phyloP scores from a whole-genome alignment of 2,888 invertebrate genomes.

The Polydrusus cervinus region DNA sequence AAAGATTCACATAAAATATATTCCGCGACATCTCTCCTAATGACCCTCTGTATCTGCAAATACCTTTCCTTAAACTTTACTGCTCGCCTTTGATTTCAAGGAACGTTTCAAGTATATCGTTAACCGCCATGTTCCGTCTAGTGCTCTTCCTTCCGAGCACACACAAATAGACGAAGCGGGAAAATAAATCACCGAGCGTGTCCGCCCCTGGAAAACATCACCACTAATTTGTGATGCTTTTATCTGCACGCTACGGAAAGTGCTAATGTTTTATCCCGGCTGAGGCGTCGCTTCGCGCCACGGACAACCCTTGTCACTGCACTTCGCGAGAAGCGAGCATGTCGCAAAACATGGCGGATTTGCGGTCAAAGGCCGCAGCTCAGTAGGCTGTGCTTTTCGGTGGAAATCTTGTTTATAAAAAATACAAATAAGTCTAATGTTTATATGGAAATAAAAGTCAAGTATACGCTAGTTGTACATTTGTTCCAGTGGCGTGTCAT shows the following conservation, averaged over 20 bases:
- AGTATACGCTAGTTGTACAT: too few species aligned
- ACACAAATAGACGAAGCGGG: slow-evolving; percentile 51
- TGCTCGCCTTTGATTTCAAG: slow-evolving; percentile 51
- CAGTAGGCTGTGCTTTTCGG: neutral
- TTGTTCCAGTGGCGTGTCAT: too few species aligned
- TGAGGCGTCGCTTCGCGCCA: slow-evolving; percentile 56
- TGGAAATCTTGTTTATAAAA: neutral
- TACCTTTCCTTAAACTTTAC: slow-evolving; percentile 49
- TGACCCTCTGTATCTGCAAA: slow-evolving; percentile 46
- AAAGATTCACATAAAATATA: slow-evolving; percentile 6
- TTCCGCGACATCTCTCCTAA: slow-evolving; percentile 39
- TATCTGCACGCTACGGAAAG: slow-evolving; percentile 67
- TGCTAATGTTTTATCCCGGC: slow-evolving; percentile 67
- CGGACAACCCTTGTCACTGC: slow-evolving; percentile 59
- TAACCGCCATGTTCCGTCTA: slow-evolving; percentile 45
- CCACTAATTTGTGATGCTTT: slow-evolving; percentile 69
- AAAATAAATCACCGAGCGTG: slow-evolving; percentile 53
- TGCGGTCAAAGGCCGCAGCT: slow-evolving; percentile 11
- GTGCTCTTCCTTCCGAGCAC: slow-evolving; percentile 46
- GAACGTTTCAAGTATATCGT: slow-evolving; percentile 39
- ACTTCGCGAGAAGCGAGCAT: slow-evolving; percentile 40
- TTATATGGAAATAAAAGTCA: too few species aligned
- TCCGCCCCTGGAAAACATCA: slow-evolving; percentile 59
- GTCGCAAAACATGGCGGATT: slow-evolving; percentile 43
- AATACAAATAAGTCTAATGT: neutral